Evolutionary conservation across 1,140 invertebrate species (phyloP), one percentile per base, ranked within the genome.

Genomic region (Lepidurus couesii): DNA sequence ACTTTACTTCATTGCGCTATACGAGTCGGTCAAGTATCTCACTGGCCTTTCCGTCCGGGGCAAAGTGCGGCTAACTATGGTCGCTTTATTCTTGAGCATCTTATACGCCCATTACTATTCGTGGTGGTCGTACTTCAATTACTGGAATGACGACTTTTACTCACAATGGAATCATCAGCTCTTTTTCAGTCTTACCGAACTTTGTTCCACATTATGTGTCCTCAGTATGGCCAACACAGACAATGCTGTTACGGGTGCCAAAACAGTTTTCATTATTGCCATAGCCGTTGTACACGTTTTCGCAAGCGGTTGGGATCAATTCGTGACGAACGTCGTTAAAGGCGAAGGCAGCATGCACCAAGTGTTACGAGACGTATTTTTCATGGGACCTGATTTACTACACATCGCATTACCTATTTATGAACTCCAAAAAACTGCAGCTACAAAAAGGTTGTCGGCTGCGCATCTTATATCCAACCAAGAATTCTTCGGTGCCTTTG

Each of bases 61-160:
- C 73, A 85, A 88, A 80, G 82, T 92, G 13, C 86, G 92, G 80
- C 86, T 85, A 76, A 88, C 87, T n/a, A 93, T 94, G 92, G 84
- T 91, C 26, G 81, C 90, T 11, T 85, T 94, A 1, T 93, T 93
- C 82, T 81, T 89, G 6, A 86, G 89, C 13, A 90, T 91, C 34
- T 84, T 93, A 77, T 93, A 93, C 83, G 92, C 92, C 1, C 91
- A 95, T 83, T 94, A 94, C 82, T 94, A 94, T 83, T 89, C 91
- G 1, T 93, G 92, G 92, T 95, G 93, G 93, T 89, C 89, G 26
- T 92, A 91, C 81, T 90, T 93, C 78, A 94, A 93, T 85, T 94
- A 94, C 82, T 92, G 91, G 88, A 95, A 95, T 82, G 93, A 94
- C 81, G 87, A 87, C 75, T 88, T 86, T 81, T 88, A 87, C 81